These are phyloP conservation scores for Hafferia zeledoni DNA, from an alignment of 2,797 vertebrate species.

Conservation along the genomic window DNA sequence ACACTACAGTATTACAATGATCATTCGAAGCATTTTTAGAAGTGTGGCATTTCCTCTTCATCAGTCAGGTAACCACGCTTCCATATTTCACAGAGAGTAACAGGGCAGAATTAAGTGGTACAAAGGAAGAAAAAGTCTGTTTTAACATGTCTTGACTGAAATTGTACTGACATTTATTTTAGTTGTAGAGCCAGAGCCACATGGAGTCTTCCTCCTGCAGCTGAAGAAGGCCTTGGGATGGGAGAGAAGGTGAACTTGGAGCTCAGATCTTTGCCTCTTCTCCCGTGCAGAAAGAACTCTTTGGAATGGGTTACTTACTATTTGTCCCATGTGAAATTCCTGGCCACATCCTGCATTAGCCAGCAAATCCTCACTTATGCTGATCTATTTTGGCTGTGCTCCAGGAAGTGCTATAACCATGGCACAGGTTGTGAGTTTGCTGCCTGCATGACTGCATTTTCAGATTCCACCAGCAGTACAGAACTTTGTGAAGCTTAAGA, in stretches of 20 bases:
- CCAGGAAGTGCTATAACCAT: not conserved
- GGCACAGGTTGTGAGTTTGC: not conserved
- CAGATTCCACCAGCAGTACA: not conserved
- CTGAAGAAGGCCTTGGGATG: not conserved
- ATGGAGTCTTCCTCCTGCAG: not conserved
- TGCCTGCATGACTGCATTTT: not conserved
- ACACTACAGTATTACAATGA: not conserved
- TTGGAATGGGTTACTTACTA: not conserved
- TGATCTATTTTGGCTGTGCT: not conserved
- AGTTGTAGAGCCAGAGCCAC: not conserved
- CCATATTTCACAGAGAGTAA: not conserved
- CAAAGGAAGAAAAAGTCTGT: not conserved
- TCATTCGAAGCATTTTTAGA: not conserved
- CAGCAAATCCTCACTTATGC: not conserved
- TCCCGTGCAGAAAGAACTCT: not conserved
- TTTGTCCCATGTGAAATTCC: not conserved
- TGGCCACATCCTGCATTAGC: not conserved
- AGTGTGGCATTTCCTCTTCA: not conserved
- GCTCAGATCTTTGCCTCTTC: not conserved
- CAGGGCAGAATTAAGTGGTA: not conserved
- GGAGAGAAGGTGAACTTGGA: not conserved
- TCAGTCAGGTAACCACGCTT: not conserved
- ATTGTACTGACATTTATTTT: not conserved
- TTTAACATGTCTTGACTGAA: not conserved
- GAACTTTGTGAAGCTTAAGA: not conserved